phyloP scores from a whole-genome alignment of 2,797 vertebrate genomes.

The Euphonia xanthogaster region DNA sequence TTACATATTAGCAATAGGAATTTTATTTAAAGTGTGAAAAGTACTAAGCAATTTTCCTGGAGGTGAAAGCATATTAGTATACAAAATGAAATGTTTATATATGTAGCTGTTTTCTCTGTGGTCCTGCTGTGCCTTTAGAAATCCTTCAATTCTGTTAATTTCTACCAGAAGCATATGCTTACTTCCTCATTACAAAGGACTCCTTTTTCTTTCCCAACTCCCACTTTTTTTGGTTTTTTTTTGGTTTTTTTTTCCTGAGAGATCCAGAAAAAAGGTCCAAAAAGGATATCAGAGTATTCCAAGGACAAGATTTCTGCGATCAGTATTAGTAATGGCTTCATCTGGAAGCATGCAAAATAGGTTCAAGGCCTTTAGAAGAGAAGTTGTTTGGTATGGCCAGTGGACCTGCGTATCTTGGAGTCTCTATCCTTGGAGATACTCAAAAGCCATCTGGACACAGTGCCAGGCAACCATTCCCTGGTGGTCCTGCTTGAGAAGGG shows the following conservation, averaged over 20 bases:
- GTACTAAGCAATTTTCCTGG: neutral
- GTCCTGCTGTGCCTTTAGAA: neutral
- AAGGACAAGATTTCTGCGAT: neutral
- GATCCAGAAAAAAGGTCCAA: neutral
- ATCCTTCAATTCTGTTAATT: neutral
- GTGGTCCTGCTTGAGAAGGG: neutral
- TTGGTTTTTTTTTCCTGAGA: neutral
- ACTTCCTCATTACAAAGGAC: neutral
- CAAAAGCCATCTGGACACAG: neutral
- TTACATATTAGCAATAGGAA: neutral
- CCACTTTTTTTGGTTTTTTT: neutral
- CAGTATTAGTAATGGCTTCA: neutral
- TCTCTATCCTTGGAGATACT: neutral
- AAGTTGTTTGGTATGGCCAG: neutral
- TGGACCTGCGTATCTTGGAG: neutral
- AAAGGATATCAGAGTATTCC: neutral
- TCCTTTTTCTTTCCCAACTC: neutral
- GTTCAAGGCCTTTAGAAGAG: neutral
- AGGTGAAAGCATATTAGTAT: neutral
- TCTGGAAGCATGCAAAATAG: neutral
- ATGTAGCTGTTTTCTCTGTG: neutral
- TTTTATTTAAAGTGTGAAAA: conserved; percentile 25
- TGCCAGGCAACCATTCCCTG: neutral
- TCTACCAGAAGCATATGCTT: neutral
- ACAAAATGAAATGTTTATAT: neutral